These are phyloP conservation scores for Clytia hemisphaerica DNA, from an alignment of 30 jellyfish, hydroid and myxozoan genomes.

Conservation along the genomic window DNA sequence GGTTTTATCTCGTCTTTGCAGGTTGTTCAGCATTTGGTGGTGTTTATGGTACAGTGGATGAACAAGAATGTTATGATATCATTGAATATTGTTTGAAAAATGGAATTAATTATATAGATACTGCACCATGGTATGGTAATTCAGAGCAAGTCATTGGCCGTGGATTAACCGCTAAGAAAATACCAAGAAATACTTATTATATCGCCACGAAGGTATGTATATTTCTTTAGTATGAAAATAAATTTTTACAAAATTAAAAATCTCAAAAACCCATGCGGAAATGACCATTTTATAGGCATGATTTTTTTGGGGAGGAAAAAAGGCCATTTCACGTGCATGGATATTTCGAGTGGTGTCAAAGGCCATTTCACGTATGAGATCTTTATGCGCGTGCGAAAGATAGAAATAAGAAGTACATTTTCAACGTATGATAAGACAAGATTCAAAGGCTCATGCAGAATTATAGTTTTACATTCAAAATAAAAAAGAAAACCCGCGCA, in stretches of 20 bases:
- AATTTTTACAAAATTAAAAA: neutral
- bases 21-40: constrained; percentile 82
- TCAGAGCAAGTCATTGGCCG: constrained; percentile 62
- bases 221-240: neutral
- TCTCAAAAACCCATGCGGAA: too few species aligned
- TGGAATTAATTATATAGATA: constrained; percentile 74
- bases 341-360: too few species aligned
- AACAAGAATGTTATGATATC: constrained; percentile 51
- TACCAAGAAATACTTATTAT: constrained; percentile 77
- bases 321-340: too few species aligned
- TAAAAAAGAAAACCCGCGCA: too few species aligned
- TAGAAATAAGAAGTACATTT: too few species aligned
- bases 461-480: too few species aligned
- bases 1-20: neutral
- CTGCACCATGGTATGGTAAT: constrained; percentile 82
- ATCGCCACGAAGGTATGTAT: constrained; percentile 74
- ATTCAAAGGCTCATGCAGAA: too few species aligned
- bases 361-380: too few species aligned
- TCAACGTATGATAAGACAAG: too few species aligned
- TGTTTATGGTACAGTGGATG: constrained; percentile 54
- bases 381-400: too few species aligned
- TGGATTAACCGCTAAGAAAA: constrained; percentile 49
- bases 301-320: too few species aligned
- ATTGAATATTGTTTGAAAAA: constrained; percentile 58
- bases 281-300: too few species aligned